phyloP scores from a whole-genome alignment of 2,888 invertebrate species.

The Tenthredo amoena region DNA sequence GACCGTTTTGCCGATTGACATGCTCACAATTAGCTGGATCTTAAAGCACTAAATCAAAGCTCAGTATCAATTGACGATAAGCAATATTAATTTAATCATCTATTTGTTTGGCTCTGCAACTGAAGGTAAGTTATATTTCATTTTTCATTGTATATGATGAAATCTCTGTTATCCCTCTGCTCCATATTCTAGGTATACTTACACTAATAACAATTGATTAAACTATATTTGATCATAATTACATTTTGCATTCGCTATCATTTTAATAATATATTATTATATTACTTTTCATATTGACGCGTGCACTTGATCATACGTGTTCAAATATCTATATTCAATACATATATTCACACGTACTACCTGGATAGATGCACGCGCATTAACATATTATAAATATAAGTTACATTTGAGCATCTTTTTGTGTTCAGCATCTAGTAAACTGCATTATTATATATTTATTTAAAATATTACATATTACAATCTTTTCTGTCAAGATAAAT shows the following conservation, averaged over 20 bases:
- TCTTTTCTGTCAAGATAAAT: conserved; percentile 39
- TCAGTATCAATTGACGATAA: conserved; percentile 4
- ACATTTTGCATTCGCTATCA: conserved; percentile 59
- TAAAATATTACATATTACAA: conserved; percentile 33
- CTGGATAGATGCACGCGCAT: neutral
- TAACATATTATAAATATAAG: conserved; percentile 68
- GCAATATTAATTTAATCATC: neutral
- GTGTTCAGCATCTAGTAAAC: conserved; percentile 56
- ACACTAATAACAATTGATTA: conserved; percentile 49
- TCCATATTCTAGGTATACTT: conserved; percentile 8
- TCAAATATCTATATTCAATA: conserved; percentile 42
- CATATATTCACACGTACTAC: conserved; percentile 61
- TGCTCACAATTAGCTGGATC: neutral
- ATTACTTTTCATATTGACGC: conserved; percentile 55
- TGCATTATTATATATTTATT: conserved; percentile 35
- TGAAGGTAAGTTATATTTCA: neutral
- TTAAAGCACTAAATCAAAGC: neutral
- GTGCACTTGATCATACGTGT: conserved; percentile 35
- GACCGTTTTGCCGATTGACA: too few species aligned
- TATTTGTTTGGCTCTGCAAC: conserved; percentile 10
- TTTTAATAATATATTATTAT: conserved; percentile 57
- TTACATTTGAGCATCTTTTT: conserved; percentile 70
- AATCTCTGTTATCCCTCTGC: conserved; percentile 33
- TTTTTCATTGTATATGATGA: conserved; percentile 18
- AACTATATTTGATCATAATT: conserved; percentile 66